Conservation (phyloP, 2,797 vertebrate genomes). For the Chelon auratus region DNA sequence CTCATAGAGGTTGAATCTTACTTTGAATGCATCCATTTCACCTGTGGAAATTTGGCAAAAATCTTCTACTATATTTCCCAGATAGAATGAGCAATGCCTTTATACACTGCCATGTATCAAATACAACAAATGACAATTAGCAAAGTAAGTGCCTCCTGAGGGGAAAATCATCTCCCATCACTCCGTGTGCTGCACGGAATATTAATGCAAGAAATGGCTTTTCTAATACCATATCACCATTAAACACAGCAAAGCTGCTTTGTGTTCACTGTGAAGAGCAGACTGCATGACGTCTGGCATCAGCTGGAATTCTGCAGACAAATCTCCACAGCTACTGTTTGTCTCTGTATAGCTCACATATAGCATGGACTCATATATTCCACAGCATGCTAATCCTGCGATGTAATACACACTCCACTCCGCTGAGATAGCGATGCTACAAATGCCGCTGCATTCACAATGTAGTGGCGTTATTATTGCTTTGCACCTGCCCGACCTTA, state of each 20-base stretch:
- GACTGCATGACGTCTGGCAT: constrained; percentile 28
- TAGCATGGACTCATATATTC: not conserved
- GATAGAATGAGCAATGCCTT: constrained; percentile 14
- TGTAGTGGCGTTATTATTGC: constrained; percentile 14
- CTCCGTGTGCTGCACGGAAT: constrained; percentile 67
- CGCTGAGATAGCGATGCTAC: not conserved
- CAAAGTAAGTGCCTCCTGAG: constrained; percentile 62
- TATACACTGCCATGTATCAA: constrained; percentile 58
- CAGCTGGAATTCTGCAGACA: constrained; percentile 20
- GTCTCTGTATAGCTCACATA: not conserved
- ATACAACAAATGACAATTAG: constrained; percentile 72
- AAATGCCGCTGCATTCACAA: constrained; percentile 5
- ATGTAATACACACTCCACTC: not conserved
- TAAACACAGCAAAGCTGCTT: constrained; percentile 41
- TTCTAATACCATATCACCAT: constrained; percentile 65
- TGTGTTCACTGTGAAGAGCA: constrained; percentile 28
- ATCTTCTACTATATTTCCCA: constrained; percentile 55
- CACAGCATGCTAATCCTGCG: not conserved
- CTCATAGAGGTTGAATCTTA: constrained; percentile 24
- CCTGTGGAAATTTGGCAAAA: constrained; percentile 40
- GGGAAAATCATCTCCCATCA: constrained; percentile 62
- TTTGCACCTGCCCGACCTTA: constrained; percentile 17
- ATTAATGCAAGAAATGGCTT: constrained; percentile 69
- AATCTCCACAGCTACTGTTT: constrained; percentile 12
- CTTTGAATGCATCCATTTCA: constrained; percentile 44